phyloP scores from a whole-genome alignment of 2,888 invertebrate genomes.

The Aplocera efformata region DNA sequence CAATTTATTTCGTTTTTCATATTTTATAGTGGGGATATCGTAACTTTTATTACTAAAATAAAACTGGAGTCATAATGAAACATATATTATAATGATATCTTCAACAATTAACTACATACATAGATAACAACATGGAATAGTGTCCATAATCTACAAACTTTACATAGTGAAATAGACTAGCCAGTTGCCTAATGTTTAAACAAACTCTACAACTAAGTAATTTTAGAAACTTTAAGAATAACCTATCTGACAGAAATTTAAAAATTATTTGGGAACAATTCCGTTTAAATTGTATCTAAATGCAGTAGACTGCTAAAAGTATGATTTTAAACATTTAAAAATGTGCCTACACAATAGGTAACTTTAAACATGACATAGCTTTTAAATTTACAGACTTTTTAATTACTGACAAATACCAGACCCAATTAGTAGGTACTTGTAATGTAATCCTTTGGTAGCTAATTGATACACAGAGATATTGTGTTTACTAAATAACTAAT shows the following conservation, averaged over 20 bases:
- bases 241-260: neutral
- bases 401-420: too few relatives aligned
- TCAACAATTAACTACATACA: conserved; percentile 26
- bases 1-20: too few relatives aligned
- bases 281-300: conserved; percentile 7
- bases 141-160: conserved; percentile 18
- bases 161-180: conserved; percentile 24
- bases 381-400: too few relatives aligned
- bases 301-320: conserved; percentile 3
- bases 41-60: too few relatives aligned
- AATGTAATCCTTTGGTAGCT: conserved; percentile 21
- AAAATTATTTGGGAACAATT: too few relatives aligned
- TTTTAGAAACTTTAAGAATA: conserved; percentile 13
- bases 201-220: conserved; percentile 11
- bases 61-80: conserved; percentile 10
- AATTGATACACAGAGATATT: conserved; percentile 7
- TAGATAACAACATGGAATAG: conserved; percentile 19
- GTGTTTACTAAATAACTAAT: conserved; percentile 9
- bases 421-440: too few relatives aligned
- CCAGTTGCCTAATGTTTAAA: conserved; percentile 19
- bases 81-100: conserved; percentile 28
- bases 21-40: too few relatives aligned
- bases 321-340: too few relatives aligned
- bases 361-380: too few relatives aligned
- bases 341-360: too few relatives aligned